A percentile compares a stretch with the other conserved stretches of the same genome.
Evolutionary conservation across 2,113 vertebrate species (phyloP).

Genomic region (Pomatorhinus ruficollis): DNA sequence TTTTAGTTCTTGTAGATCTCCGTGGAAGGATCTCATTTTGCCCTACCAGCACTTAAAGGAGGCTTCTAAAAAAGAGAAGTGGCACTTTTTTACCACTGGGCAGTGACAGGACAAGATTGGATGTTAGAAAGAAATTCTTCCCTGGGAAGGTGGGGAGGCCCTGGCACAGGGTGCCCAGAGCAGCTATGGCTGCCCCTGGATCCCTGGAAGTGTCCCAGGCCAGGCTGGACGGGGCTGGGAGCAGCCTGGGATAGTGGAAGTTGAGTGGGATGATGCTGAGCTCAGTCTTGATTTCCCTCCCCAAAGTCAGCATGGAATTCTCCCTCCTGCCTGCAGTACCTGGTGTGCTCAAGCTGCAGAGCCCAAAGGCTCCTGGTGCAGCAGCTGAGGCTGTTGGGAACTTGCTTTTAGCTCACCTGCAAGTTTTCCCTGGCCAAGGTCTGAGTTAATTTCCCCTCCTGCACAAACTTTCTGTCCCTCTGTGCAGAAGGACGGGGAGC

Average conservation of each 20-base stretch:
- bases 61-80: neutral
- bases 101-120: neutral
- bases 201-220: neutral
- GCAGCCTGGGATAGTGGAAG: neutral
- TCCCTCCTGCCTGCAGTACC: neutral
- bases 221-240: neutral
- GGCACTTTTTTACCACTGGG: neutral
- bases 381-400: neutral
- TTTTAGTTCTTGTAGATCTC: neutral
- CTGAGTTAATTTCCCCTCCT: neutral
- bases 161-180: neutral
- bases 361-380: neutral
- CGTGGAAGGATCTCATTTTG: neutral
- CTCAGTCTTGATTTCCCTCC: neutral
- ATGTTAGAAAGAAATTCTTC: neutral
- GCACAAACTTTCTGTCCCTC: neutral
- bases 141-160: neutral
- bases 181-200: neutral
- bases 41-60: neutral
- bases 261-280: neutral
- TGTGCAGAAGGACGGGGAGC: fast-evolving
- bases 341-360: neutral
- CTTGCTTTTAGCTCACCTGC: neutral
- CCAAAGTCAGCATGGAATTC: neutral
- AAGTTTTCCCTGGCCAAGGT: neutral